Evolutionary conservation across 2,797 vertebrate species (phyloP).

Genomic region (Gephyroberyx darwinii): DNA sequence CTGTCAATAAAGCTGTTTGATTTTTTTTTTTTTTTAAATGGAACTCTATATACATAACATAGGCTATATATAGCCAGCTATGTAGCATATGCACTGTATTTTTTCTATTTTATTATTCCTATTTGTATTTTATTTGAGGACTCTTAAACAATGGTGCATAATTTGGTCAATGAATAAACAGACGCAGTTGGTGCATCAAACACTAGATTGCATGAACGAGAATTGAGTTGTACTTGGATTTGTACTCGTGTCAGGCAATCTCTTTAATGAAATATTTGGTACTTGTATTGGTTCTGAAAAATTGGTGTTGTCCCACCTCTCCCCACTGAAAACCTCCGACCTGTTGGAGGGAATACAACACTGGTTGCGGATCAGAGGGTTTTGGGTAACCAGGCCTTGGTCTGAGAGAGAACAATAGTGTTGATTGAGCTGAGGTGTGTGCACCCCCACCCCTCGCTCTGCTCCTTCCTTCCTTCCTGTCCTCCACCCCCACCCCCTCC

Average conservation of each 20-base stretch:
- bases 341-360: conserved; percentile 8
- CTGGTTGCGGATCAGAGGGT: neutral
- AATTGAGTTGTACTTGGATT: no score
- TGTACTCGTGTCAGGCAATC: neutral
- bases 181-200: no score
- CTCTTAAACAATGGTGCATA: no score
- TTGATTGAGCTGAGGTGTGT: conserved; percentile 49
- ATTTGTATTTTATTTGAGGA: no score
- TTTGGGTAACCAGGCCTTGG: conserved; percentile 12
- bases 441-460: conserved; percentile 30
- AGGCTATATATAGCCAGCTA: no score
- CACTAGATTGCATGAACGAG: no score
- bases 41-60: no score
- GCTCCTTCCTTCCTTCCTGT: conserved; percentile 60
- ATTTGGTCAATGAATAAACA: no score
- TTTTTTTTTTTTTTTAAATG: no score
- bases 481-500: conserved; percentile 10
- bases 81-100: neutral
- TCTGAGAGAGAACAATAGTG: conserved; percentile 69
- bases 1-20: no score
- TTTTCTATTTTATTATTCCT: neutral
- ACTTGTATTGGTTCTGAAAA: no score
- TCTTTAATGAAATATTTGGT: neutral
- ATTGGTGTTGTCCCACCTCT: neutral
- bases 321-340: neutral